phyloP scores from a whole-genome alignment of 2,888 invertebrate genomes.

The Vanessa cardui region DNA sequence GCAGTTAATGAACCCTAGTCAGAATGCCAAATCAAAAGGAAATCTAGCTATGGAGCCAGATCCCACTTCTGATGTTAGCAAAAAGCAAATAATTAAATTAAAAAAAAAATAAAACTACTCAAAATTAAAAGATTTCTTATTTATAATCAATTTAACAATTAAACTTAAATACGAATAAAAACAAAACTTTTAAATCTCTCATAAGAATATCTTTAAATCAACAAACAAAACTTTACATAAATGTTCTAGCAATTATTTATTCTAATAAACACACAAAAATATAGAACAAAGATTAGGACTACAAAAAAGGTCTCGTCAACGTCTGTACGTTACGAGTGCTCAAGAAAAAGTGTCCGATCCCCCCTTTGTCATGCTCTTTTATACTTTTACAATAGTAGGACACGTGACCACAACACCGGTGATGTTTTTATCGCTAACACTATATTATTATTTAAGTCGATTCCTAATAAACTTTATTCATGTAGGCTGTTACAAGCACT shows the following conservation, averaged over 20 bases:
- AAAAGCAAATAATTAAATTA: neutral
- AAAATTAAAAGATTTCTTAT: neutral
- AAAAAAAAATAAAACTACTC: slow-evolving; percentile 1
- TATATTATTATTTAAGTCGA: no score
- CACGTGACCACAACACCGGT: no score
- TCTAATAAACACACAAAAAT: no score
- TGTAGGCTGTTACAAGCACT: no score
- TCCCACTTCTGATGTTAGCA: slow-evolving; percentile 1
- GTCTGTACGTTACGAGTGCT: no score
- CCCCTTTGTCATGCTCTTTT: no score
- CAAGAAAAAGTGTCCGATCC: no score
- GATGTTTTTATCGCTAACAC: no score
- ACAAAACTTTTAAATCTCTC: neutral
- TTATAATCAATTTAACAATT: neutral
- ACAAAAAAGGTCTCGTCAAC: no score
- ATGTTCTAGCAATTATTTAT: neutral
- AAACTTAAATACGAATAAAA: neutral
- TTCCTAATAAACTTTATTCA: no score
- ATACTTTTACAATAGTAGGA: no score
- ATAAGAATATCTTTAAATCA: slow-evolving; percentile 1
- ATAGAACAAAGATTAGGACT: no score
- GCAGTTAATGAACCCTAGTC: neutral
- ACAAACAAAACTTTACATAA: neutral
- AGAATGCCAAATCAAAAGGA: slow-evolving; percentile 2
- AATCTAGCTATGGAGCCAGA: slow-evolving; percentile 3